Conservation (phyloP, 1,140 invertebrate species). For the Oppia nitens region DNA sequence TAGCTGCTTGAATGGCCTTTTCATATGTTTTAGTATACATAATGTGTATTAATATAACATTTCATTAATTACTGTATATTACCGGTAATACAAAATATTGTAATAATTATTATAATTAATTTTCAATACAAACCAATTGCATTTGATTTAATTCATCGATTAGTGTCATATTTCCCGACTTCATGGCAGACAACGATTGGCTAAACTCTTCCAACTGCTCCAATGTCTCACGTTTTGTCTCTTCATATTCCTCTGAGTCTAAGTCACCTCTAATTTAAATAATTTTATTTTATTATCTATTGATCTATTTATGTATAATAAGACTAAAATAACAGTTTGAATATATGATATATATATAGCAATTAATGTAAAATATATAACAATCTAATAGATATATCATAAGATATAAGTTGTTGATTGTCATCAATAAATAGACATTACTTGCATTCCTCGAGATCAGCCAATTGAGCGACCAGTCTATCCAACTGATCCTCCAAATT, state of each 20-base stretch:
- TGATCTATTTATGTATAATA: too few species aligned
- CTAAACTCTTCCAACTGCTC: slow-evolving; percentile 58
- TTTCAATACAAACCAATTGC: slow-evolving; percentile 37
- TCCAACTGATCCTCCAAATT: slow-evolving; percentile 56
- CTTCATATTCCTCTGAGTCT: slow-evolving; percentile 46
- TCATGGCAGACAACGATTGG: slow-evolving; percentile 44
- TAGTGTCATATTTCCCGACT: slow-evolving; percentile 48
- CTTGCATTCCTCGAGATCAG: slow-evolving; percentile 54
- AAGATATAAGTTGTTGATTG: too few species aligned
- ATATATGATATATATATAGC: too few species aligned
- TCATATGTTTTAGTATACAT: slow-evolving; percentile 16
- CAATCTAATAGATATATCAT: too few species aligned
- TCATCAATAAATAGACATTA: too few species aligned
- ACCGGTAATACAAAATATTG: too few species aligned
- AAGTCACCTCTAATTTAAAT: slow-evolving; percentile 47
- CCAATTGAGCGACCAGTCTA: slow-evolving; percentile 47
- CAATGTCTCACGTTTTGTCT: slow-evolving; percentile 50
- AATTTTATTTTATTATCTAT: too few species aligned
- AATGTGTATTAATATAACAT: not conserved
- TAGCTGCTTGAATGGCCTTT: slow-evolving; percentile 55
- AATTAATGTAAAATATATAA: too few species aligned
- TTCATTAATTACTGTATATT: too few species aligned
- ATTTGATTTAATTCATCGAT: slow-evolving; percentile 46
- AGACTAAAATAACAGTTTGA: too few species aligned
- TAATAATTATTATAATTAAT: slow-evolving; percentile 17